Base-by-base conservation (phyloP, 2,113 vertebrate species). In the Sinocyclocheilus grahami region DNA sequence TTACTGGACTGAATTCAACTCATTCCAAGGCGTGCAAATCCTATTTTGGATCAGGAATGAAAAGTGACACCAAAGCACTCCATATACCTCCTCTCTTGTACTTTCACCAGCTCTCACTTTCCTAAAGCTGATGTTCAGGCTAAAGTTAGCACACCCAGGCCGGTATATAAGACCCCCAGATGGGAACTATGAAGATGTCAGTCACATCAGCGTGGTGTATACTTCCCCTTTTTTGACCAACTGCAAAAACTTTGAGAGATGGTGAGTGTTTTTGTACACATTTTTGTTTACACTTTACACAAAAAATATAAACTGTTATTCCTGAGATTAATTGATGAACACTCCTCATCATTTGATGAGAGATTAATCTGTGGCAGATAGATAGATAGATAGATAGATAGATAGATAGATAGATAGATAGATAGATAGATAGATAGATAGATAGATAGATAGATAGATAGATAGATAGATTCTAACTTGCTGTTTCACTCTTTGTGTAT, bases 41-140 rank as follows among this genome's bases (percentile, higher is more conserved):
- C 93, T 94, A 95, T 95, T 96, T 95, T 93, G 92, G 93, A 84
- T 78, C 72, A 78, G 83, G 60, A 85, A 63, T 33, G 95, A 93
- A 94, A 95, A 83, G 88, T 5, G 92, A 96, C 90, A 92, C n/a
- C 13, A 83, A 85, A 14, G 67, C 69, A 87, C 75, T 90, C 85
- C 90, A 92, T 20, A 81, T 93, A 92, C 92, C 93, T 90, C 89
- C 79, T 91, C 92, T 92, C 83, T 91, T 87, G 93, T 94, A 90
- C 92, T 91, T 90, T 93, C 90, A 79, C 90, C 88, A 72, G 91
- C 89, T 91, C 93, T 74, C 78, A 91, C 86, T 92, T 94, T 94
- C 92, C 91, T 94, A 95, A 95, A 95, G 93, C 93, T 95, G 94
- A 94, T 91, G 92, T 86, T 84, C 90, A 62, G 90, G 89, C 94